These are phyloP conservation scores for Saguinus midas DNA, from an alignment of 2,113 vertebrate species.

Conservation along the genomic window DNA sequence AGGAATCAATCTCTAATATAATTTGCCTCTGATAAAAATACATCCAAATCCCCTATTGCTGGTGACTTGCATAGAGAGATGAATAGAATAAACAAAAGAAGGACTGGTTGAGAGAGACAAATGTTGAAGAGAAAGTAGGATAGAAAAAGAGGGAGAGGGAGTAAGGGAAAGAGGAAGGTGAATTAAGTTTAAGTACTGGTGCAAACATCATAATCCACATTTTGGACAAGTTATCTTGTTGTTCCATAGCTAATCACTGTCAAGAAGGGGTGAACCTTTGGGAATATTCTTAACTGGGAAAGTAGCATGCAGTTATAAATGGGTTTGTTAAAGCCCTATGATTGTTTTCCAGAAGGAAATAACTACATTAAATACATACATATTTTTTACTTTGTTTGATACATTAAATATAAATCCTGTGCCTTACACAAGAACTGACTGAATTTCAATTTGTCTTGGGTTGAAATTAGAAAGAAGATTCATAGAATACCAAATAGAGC, in stretches of 20 bases:
- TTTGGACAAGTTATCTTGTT: neutral
- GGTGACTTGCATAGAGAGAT: neutral
- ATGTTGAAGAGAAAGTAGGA: neutral
- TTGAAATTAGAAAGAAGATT: slow-evolving; percentile 18
- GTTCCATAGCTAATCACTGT: neutral
- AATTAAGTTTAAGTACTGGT: neutral
- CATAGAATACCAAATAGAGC: neutral
- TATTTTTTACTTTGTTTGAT: neutral
- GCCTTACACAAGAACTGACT: neutral
- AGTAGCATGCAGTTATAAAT: neutral
- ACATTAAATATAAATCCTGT: neutral
- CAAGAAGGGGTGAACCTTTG: neutral
- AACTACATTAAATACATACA: neutral
- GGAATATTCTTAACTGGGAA: neutral
- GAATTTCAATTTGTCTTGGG: neutral
- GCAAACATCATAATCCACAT: neutral
- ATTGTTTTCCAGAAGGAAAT: neutral
- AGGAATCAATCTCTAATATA: neutral
- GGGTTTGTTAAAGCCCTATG: neutral
- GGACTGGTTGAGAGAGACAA: neutral
- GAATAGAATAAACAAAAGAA: neutral
- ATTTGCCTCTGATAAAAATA: neutral
- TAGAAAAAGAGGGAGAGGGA: accelerated
- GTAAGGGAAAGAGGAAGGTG: neutral
- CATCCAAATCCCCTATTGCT: neutral